These are phyloP conservation scores for Dorcus parallelipipedus DNA, from an alignment of 2,888 invertebrate species.

Conservation along the genomic window DNA sequence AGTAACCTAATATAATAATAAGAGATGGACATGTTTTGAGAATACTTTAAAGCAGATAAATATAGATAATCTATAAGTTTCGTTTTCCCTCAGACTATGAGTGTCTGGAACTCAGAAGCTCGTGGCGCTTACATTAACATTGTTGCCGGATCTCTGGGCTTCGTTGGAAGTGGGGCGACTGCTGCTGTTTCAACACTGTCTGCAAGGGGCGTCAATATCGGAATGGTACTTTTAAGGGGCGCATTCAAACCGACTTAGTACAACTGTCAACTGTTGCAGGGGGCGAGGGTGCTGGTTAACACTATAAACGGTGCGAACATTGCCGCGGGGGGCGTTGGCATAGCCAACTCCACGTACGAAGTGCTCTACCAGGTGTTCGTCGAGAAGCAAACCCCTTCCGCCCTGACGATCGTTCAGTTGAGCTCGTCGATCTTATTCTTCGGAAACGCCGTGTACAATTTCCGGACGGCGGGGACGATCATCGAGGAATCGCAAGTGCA, in stretches of 20 bases:
- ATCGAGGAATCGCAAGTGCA: slow-evolving; percentile 55
- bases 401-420: slow-evolving; percentile 28
- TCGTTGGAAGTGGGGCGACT: slow-evolving; percentile 54
- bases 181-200: slow-evolving; percentile 23
- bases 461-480: slow-evolving; percentile 21
- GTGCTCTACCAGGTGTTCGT: slow-evolving; percentile 8
- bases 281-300: slow-evolving; percentile 30
- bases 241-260: too few species aligned
- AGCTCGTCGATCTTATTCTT: slow-evolving; percentile 33
- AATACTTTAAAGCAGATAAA: background rate
- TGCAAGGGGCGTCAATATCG: slow-evolving; percentile 48
- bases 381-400: slow-evolving; percentile 23
- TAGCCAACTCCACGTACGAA: slow-evolving; percentile 29
- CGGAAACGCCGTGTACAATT: slow-evolving; percentile 30
- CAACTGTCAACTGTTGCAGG: slow-evolving; percentile 18
- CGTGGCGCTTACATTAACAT: slow-evolving; percentile 61
- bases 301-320: slow-evolving; percentile 35
- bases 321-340: slow-evolving; percentile 34
- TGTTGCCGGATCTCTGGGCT: slow-evolving; percentile 55
- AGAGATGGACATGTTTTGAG: too few species aligned
- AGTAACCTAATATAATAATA: too few species aligned
- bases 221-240: slow-evolving; percentile 41
- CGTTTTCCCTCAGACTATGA: slow-evolving; percentile 35
- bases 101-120: slow-evolving; percentile 54
- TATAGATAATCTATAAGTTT: background rate